Evolutionary conservation across 30 jellyfish, hydroid and myxozoan species (phyloP).

Genomic region (Turritopsis rubra): DNA sequence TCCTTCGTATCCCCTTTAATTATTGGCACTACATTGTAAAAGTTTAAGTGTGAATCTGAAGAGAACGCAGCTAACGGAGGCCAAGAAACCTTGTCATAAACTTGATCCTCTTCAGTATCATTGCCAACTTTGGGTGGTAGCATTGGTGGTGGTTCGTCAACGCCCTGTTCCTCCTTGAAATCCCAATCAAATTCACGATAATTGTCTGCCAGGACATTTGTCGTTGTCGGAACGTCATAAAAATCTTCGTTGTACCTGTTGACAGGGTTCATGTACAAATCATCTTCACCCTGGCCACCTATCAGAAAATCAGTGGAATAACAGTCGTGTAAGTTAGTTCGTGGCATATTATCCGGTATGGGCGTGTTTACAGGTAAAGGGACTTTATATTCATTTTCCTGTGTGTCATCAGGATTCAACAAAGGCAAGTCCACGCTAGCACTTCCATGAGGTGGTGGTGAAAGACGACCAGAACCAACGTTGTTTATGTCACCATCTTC

Average conservation of each 20-base stretch:
- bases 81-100: neutral
- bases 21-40: constrained; percentile 5
- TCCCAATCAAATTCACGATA: neutral
- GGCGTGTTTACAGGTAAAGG: neutral
- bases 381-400: neutral
- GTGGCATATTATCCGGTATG: neutral
- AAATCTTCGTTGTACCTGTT: neutral
- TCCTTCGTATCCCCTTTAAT: constrained; percentile 14
- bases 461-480: neutral
- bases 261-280: neutral
- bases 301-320: too few relatives aligned
- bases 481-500: neutral
- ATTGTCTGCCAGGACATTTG: neutral
- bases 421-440: neutral
- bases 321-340: neutral
- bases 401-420: neutral
- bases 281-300: neutral
- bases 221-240: neutral
- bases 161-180: neutral
- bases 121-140: neutral
- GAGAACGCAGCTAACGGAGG: constrained; percentile 12
- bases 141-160: neutral
- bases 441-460: neutral
- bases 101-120: neutral
- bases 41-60: neutral